Evolutionary conservation across 2,113 vertebrate species (phyloP), one percentile per base, ranked within the genome.

Genomic region (Spermophilus dauricus): DNA sequence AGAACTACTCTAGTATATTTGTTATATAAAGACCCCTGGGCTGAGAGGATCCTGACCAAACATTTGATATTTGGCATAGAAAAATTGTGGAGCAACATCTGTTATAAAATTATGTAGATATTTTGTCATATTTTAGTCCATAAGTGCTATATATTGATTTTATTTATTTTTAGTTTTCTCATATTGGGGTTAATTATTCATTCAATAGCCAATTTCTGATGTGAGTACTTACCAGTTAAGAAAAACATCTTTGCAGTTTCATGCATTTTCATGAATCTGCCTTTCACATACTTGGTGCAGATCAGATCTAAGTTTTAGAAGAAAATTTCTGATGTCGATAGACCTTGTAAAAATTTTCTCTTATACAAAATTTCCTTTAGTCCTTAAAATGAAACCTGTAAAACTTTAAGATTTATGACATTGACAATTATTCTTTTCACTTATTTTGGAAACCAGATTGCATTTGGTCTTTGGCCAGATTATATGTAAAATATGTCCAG

Each of bases 371-470:
- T 82, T 91, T 73, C 37, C 78, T 89, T 93, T 72, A 91, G 75
- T 45, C 28, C 16, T 70, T 91, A 61, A 85, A 94, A 80, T 76
- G 58, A 94, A 95, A 26, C 2, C 56, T 81, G 20, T 48, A 85
- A 86, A 77, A 34, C 34, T 86, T 78, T 86, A 45, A 96, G 89
- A 76, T 58, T 18, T 30, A 69, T 26, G 58, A 81, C 32, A 78
- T 95, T 69, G 4, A 22, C 70, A 89, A 89, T 94, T 95, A 91
- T 93, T 81, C 37, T 97, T 61, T 61, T 95, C 83, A 72, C 80
- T 94, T 95, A 87, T 34, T 87, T 30, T 86, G n/a, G 56, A 95
- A 86, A 87, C 91, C 95, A 89, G 32, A 37, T 89, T 39, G 70
- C 17, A 32, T 85, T 96, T 94, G 84, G 65, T 63, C 32, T 87